A percentile compares a stretch with the other conserved stretches of the same genome.
These are phyloP conservation scores for Pseudolaguvia tuberculata DNA, from an alignment of 2,113 vertebrate species.

Conservation along the genomic window DNA sequence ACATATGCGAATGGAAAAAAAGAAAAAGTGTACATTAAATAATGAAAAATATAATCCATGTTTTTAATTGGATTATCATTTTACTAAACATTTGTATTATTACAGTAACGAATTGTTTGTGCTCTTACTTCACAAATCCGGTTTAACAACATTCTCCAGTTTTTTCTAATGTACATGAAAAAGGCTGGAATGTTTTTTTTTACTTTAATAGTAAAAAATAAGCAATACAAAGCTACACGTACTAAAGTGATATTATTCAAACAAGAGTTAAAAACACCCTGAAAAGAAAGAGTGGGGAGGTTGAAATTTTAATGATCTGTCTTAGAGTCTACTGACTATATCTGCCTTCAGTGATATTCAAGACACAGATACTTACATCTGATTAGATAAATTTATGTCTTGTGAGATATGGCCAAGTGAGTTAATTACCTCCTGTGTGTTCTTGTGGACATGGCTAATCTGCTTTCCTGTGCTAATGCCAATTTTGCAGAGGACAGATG, in stretches of 20 bases:
- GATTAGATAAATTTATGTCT: conserved; percentile 13
- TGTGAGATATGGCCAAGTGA: conserved; percentile 53
- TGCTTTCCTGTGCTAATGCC: conserved; percentile 43
- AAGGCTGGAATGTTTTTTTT: conserved; percentile 24
- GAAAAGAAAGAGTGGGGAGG: neutral
- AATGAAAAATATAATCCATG: neutral
- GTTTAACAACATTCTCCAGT: conserved; percentile 26
- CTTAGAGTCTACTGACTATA: neutral
- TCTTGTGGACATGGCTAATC: conserved; percentile 50
- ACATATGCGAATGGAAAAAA: neutral
- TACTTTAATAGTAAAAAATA: conserved; percentile 40
- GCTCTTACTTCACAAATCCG: conserved; percentile 24
- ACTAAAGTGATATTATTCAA: conserved; percentile 28
- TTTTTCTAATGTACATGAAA: conserved; percentile 26
- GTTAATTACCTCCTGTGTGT: conserved; percentile 44
- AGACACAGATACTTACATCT: neutral
- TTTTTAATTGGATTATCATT: neutral
- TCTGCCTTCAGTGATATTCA: neutral
- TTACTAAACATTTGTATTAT: neutral
- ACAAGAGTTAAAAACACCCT: neutral
- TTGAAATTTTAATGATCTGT: neutral
- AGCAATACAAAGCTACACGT: conserved; percentile 11
- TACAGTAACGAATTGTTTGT: neutral
- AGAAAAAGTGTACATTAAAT: neutral
- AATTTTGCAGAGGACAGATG: conserved; percentile 42